Evolutionary conservation across 2,113 vertebrate species (phyloP), one percentile per base, ranked within the genome.

Genomic region (Cochlearius cochlearius): DNA sequence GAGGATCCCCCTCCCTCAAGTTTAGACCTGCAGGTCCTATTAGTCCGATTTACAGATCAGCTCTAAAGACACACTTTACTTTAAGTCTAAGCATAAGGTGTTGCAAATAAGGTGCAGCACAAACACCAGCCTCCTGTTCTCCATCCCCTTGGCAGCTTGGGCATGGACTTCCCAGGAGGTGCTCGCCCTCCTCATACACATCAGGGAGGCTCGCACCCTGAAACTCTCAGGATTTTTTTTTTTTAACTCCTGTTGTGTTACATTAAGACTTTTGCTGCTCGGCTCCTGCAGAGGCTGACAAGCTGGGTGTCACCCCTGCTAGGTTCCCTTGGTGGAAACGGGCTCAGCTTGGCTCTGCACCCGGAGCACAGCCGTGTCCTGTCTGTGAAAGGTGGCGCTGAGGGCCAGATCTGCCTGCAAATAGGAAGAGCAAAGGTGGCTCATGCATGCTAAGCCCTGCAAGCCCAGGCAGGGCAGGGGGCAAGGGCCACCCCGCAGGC

Each of bases 401-500:
- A 58, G 47, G 30, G 15, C 15, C 36, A 47, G 29, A 15, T 22
- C 34, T 21, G 18, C 75, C 55, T 21, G 25, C 3, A 22, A 52
- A 12, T 20, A 73, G 45, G 63, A 50, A 49, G 67, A 49, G 19
- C 4, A 18, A 27, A 69, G 34, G 43, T 64, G 73, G 53, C 38
- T 73, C 11, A 10, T 14, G 27, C 11, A 9, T 14, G 30, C 38
- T 14, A 23, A 76, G 3, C 50, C 39, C 29, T 60, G 39, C 60
- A 60, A 12, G 4, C 14, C 36, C 30, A 18, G 74, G 23, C 56
- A 62, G 63, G 58, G 36, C 62, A 62, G 30, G 32, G 39, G 6
- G 18, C 4, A 7, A 7, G 12, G 30, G 49, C 56, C 90, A 62
- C 14, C 25, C 4, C 0, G 0, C 14, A 29, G 52, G 36, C 41